Evolutionary conservation across 2,888 invertebrate genomes (phyloP).

Genomic region (Drosophila imparisetae): DNA sequence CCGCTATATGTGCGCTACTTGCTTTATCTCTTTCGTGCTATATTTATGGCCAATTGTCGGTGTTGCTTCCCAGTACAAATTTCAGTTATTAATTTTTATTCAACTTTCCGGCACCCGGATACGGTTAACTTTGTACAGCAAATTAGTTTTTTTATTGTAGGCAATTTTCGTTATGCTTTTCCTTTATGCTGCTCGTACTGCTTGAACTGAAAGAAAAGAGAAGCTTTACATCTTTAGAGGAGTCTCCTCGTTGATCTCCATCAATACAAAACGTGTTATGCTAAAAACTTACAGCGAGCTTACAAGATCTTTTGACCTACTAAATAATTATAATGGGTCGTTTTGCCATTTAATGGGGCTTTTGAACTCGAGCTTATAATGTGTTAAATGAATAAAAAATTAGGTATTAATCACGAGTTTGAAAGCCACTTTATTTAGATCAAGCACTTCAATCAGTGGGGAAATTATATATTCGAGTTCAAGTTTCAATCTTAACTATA

Average conservation of each 20-base stretch:
- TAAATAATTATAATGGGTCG: not conserved
- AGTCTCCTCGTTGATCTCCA: not conserved
- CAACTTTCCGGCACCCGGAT: constrained; percentile 35
- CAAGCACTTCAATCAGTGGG: not conserved
- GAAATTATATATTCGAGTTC: not conserved
- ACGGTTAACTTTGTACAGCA: constrained; percentile 13
- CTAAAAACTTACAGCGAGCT: constrained; percentile 13
- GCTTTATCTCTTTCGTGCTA: constrained; percentile 3
- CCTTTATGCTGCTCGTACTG: constrained; percentile 6
- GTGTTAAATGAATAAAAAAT: not conserved
- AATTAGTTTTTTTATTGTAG: constrained; percentile 30
- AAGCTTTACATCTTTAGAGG: not conserved
- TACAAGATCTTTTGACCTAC: constrained; percentile 4
- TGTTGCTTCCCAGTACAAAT: constrained; percentile 30
- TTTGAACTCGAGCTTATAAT: constrained; percentile 16
- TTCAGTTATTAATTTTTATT: constrained; percentile 67
- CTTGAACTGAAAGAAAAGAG: not conserved
- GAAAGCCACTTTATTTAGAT: not conserved
- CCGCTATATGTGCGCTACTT: constrained; percentile 4
- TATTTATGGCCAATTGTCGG: constrained; percentile 63
- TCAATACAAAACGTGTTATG: constrained; percentile 17
- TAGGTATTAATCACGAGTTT: not conserved
- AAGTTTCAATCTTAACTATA: too few species aligned
- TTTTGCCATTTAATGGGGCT: constrained; percentile 13
- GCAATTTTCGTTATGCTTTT: constrained; percentile 40